These are phyloP conservation scores for Craniophora ligustri DNA, from an alignment of 2,888 invertebrate genomes.

Conservation along the genomic window DNA sequence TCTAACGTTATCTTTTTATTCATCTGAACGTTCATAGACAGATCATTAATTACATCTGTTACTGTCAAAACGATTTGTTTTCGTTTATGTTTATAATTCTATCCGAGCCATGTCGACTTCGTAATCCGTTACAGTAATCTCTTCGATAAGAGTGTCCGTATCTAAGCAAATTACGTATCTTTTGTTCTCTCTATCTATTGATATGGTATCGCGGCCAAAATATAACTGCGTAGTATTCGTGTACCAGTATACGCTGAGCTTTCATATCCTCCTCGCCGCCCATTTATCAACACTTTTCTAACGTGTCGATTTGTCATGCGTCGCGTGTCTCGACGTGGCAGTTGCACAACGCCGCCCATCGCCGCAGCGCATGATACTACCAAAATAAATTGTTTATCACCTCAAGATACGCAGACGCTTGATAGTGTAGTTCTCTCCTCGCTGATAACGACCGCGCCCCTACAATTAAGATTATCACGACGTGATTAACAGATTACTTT, in stretches of 20 bases:
- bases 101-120: conserved; percentile 37
- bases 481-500: conserved; percentile 68
- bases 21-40: conserved; percentile 50
- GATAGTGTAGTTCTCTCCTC: conserved; percentile 56
- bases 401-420: conserved; percentile 55
- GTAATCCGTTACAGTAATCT: conserved; percentile 58
- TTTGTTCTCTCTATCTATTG: conserved; percentile 60
- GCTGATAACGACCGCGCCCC: conserved; percentile 75
- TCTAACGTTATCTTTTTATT: conserved; percentile 55
- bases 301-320: conserved; percentile 41
- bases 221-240: conserved; percentile 68
- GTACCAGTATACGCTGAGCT: conserved; percentile 44
- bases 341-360: conserved; percentile 44
- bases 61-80: conserved; percentile 45
- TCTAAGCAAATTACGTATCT: conserved; percentile 66
- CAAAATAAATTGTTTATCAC: conserved; percentile 67
- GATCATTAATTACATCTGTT: conserved; percentile 54
- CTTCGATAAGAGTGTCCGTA: conserved; percentile 53
- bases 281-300: conserved; percentile 28
- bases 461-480: conserved; percentile 77
- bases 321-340: conserved; percentile 35
- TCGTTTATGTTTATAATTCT: conserved; percentile 44
- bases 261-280: conserved; percentile 11
- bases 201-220: conserved; percentile 55
- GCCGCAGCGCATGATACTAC: conserved; percentile 60